Conservation (phyloP, 2,113 vertebrate genomes). For the Murina feae region DNA sequence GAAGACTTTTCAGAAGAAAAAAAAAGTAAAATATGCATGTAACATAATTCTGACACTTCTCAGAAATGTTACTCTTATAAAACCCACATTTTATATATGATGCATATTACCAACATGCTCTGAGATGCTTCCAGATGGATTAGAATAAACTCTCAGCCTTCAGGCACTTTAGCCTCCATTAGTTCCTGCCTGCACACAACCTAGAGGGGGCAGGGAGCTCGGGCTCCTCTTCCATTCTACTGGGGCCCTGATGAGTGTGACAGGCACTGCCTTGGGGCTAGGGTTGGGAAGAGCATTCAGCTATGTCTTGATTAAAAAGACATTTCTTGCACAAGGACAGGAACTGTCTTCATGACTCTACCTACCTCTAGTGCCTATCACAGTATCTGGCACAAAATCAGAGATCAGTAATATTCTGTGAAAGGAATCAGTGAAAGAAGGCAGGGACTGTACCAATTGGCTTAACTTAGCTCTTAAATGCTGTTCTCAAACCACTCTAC, state of each 20-base stretch:
- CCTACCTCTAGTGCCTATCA: background rate
- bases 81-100: background rate
- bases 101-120: background rate
- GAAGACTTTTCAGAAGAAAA: background rate
- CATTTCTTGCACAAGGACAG: background rate
- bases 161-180: background rate
- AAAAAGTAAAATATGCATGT: background rate
- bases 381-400: background rate
- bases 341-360: background rate
- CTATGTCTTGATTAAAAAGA: background rate
- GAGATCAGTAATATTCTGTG: background rate
- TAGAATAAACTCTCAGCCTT: background rate
- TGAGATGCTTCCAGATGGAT: background rate
- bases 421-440: background rate
- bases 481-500: background rate
- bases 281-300: background rate
- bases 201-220: background rate
- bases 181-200: background rate
- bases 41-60: background rate
- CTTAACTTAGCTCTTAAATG: background rate
- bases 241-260: background rate
- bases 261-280: fast-evolving
- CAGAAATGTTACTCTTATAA: background rate
- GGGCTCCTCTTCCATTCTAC: fast-evolving
- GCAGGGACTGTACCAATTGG: background rate